Evolutionary conservation across 2,888 invertebrate genomes (phyloP), one percentile per base, ranked within the genome.

Genomic region (Byasa hedistus): DNA sequence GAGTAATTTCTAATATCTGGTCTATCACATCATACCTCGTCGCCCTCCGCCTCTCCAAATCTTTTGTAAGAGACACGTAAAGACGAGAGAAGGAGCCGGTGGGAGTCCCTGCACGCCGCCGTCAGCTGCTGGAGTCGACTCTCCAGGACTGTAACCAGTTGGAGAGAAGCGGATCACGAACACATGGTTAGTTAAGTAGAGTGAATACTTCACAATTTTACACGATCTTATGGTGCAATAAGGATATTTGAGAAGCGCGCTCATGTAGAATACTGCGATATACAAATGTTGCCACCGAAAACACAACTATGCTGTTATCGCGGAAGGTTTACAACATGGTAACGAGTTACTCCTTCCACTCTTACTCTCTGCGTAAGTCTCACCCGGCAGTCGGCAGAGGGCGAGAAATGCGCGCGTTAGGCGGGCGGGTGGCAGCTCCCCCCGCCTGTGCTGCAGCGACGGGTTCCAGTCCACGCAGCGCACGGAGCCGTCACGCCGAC

Each of bases 391-490:
- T 59, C 79, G 75, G n/a, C 73, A 71, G 3, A 79, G 76, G 0
- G 82, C 82, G 0, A 82, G 70, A 5, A 87, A 0, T 44, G 74
- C 78, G 48, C 80, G 72, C 0, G 86, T 85, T 61, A 86, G 78
- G 1, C 86, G 64, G 0, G 86, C 84, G 10, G 85, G 81, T 0
- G 82, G 80, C 8, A 77, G 67, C 57, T 86, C 87, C 0, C 59
- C 61, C 4, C 22, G 59, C 48, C 82, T 83, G 69, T 77, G 79
- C 27, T 77, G 73, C 27, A 84, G 73, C 7, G 77, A 61, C 19
- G 77, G 75, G 63, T 75, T 84, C 79, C 82, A 83, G 77, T 89
- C 89, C 3, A 89, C 78, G 56, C 75, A 73, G 21, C 77, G 77
- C 19, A 82, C 69, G 4, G 72, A 72, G 51, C 89, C 87, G 23